A percentile compares a stretch with the other conserved stretches of the same genome.
These are phyloP conservation scores for Thermophis baileyi DNA, from an alignment of 2,113 vertebrate species.

Conservation along the genomic window DNA sequence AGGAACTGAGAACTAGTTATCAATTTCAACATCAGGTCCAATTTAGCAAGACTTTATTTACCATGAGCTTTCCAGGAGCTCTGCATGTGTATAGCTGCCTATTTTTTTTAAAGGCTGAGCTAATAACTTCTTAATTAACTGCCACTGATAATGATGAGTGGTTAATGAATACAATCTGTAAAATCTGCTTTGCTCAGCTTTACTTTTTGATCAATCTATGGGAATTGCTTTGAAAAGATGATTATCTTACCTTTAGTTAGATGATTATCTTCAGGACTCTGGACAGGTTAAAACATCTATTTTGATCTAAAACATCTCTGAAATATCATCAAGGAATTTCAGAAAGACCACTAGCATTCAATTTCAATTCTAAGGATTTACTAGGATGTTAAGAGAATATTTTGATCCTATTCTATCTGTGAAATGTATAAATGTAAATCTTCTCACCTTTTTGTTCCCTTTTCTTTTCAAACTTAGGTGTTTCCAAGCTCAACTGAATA, in stretches of 20 bases:
- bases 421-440: neutral
- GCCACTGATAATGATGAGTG: neutral
- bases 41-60: neutral
- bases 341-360: neutral
- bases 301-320: neutral
- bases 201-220: neutral
- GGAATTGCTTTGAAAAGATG: neutral
- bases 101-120: neutral
- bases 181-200: neutral
- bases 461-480: neutral
- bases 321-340: constrained; percentile 12
- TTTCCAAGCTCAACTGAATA: neutral
- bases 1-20: neutral
- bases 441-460: neutral
- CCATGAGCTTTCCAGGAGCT: neutral
- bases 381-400: neutral
- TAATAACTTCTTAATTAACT: neutral
- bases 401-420: neutral
- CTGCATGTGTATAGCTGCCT: neutral
- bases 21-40: neutral
- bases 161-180: neutral
- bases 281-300: neutral
- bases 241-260: too few species aligned
- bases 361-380: neutral
- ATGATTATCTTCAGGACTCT: neutral